A percentile compares a stretch with the other conserved stretches of the same genome.
Conservation (phyloP, 1,140 invertebrate species). For the Lepidurus packardi region DNA sequence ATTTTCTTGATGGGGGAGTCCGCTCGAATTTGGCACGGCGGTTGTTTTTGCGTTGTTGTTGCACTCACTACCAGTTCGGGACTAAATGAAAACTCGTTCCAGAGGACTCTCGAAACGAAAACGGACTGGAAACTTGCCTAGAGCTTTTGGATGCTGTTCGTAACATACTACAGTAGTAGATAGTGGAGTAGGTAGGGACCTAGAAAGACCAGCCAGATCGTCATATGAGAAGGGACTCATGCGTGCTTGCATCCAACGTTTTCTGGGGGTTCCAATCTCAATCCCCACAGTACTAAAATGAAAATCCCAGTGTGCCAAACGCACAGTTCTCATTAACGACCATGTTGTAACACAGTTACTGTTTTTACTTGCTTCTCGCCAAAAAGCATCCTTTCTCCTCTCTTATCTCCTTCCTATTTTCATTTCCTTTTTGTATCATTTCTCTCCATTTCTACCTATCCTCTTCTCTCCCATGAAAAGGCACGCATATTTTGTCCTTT, state of each 20-base stretch:
- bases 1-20: too few relatives aligned
- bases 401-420: background rate
- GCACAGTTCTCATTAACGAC: background rate
- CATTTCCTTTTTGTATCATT: background rate
- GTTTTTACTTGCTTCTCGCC: background rate
- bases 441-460: background rate
- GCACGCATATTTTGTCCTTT: background rate
- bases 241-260: slow-evolving; percentile 17
- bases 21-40: too few relatives aligned
- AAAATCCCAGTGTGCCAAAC: background rate
- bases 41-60: too few relatives aligned
- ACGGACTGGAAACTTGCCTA: too few relatives aligned
- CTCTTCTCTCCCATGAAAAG: background rate
- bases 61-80: too few relatives aligned
- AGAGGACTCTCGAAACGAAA: too few relatives aligned
- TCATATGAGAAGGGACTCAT: background rate
- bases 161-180: too few relatives aligned
- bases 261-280: background rate
- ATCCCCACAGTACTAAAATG: background rate
- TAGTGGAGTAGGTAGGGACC: too few relatives aligned
- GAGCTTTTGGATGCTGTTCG: too few relatives aligned
- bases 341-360: background rate
- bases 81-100: too few relatives aligned
- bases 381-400: background rate
- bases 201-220: background rate